Evolutionary conservation across 2,797 vertebrate genomes (phyloP).

Genomic region (Eidolon dupreanum): DNA sequence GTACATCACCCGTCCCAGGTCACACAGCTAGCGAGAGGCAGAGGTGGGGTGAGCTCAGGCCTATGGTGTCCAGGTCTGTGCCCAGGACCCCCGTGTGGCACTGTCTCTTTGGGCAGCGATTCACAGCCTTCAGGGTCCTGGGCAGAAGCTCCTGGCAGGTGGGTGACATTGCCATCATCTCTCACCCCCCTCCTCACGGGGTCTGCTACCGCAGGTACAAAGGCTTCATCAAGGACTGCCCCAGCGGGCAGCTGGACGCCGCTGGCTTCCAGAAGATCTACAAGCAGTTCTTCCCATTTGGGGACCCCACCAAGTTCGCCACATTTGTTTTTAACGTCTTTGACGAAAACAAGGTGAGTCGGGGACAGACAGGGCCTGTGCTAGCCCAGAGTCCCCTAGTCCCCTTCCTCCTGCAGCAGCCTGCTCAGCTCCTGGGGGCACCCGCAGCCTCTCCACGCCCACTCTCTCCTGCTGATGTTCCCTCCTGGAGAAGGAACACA

Average conservation of each 20-base stretch:
- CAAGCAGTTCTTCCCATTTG: conserved; percentile 99
- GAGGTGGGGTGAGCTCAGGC: not conserved
- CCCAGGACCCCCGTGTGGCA: rapidly evolving
- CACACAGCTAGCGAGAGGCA: not conserved
- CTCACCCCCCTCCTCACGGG: not conserved
- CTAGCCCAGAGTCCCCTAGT: rapidly evolving
- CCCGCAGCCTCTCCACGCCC: not conserved
- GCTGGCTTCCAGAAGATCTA: conserved; percentile 99
- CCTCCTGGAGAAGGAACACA: not conserved
- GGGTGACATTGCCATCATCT: not conserved
- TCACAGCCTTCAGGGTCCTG: rapidly evolving
- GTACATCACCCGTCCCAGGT: not conserved
- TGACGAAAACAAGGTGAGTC: conserved; percentile 97
- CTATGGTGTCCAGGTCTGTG: not conserved
- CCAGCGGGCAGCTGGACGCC: conserved; percentile 97
- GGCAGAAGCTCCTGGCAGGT: not conserved
- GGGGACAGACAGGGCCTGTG: not conserved
- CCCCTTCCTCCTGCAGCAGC: not conserved
- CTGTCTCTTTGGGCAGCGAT: not conserved
- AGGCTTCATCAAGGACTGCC: conserved; percentile 99
- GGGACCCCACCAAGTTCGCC: conserved; percentile 98
- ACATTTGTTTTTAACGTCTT: conserved; percentile 99
- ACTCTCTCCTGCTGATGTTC: not conserved
- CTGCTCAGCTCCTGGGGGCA: not conserved
- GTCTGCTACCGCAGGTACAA: conserved; percentile 91